A percentile compares a stretch with the other conserved stretches of the same genome.
Evolutionary conservation across 1,140 invertebrate species (phyloP).

Genomic region (Agrypnia vestita): DNA sequence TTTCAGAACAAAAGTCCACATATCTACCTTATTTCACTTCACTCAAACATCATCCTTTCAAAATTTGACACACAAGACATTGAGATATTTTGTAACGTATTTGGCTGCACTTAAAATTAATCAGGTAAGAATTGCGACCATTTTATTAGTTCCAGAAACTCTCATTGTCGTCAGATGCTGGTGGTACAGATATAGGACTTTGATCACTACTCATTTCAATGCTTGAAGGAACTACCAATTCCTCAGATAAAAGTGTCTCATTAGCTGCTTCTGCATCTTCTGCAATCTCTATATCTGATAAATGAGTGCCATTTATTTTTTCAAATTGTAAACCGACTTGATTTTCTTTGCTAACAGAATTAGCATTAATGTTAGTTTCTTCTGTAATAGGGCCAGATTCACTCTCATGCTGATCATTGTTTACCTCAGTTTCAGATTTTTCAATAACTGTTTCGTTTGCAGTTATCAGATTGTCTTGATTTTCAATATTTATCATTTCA

Average conservation of each 20-base stretch:
- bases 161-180: conserved; percentile 55
- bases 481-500: conserved; percentile 15
- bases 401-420: background rate
- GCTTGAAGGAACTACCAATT: conserved; percentile 48
- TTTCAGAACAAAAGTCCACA: too few relatives aligned
- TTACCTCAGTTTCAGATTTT: background rate
- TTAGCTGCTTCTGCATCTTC: conserved; percentile 16
- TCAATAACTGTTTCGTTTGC: background rate
- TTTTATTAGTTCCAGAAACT: conserved; percentile 55
- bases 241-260: conserved; percentile 40
- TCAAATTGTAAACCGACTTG: background rate
- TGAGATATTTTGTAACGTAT: too few relatives aligned
- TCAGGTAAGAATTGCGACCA: too few relatives aligned
- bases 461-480: background rate
- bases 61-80: too few relatives aligned
- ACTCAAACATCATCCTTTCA: too few relatives aligned
- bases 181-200: conserved; percentile 49
- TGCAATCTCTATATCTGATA: background rate
- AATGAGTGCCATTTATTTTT: background rate
- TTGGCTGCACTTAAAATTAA: too few relatives aligned
- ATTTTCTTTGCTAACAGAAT: too few relatives aligned
- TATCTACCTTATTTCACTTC: too few relatives aligned
- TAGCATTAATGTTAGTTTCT: background rate
- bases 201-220: conserved; percentile 50
- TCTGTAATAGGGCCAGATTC: background rate